Percentiles rank a stretch among this genome's conserved stretches.
Conservation (phyloP, 2,113 vertebrate genomes). For the Seriola quinqueradiata region DNA sequence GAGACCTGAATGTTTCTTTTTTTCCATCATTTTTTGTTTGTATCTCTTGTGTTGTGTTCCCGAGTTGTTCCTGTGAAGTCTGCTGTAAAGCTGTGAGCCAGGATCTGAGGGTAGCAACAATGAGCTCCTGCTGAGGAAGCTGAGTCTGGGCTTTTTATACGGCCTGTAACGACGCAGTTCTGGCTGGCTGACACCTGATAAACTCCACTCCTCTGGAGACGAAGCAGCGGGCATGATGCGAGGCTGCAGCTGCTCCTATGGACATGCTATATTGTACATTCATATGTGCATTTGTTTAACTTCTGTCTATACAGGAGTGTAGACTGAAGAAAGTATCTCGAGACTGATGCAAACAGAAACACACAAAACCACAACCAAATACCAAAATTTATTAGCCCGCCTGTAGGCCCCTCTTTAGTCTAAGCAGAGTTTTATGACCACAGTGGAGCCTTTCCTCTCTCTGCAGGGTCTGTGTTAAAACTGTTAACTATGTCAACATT, state of each 20-base stretch:
- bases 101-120: constrained; percentile 29
- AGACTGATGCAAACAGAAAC: background rate
- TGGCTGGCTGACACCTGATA: constrained; percentile 56
- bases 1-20: background rate
- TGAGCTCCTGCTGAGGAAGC: constrained; percentile 36
- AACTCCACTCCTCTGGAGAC: constrained; percentile 26
- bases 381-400: constrained; percentile 1
- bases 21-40: background rate
- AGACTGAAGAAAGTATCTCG: background rate
- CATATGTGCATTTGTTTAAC: background rate
- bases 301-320: background rate
- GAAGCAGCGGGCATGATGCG: background rate
- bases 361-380: constrained; percentile 12
- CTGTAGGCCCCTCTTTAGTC: background rate
- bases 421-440: constrained; percentile 34
- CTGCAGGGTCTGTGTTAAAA: constrained; percentile 39
- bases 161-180: constrained; percentile 24
- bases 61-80: constrained; percentile 28
- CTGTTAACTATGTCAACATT: constrained; percentile 53
- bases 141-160: constrained; percentile 39
- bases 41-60: background rate
- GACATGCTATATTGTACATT: background rate
- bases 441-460: constrained; percentile 24
- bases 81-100: background rate
- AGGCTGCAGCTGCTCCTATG: background rate